Percentiles rank a stretch among this genome's conserved stretches.
Evolutionary conservation across 2,113 vertebrate species (phyloP).

Genomic region (Syrmaticus mikado): DNA sequence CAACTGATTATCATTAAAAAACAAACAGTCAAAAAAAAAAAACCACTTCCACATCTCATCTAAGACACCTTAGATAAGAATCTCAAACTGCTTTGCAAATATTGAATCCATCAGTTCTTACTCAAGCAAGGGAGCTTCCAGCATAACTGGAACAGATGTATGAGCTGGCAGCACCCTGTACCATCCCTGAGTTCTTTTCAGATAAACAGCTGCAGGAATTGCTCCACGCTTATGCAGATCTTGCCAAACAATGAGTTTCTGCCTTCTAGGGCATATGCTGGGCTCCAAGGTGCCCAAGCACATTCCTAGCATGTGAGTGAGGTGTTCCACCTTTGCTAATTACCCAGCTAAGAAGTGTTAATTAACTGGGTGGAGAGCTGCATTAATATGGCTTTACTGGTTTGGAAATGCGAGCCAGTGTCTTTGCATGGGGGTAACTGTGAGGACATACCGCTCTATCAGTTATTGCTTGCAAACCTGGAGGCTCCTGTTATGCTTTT

Average conservation of each 20-base stretch:
- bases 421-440: not conserved
- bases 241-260: constrained; percentile 7
- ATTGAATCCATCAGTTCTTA: not conserved
- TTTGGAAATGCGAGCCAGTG: not conserved
- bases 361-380: constrained; percentile 37
- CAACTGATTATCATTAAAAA: not conserved
- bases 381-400: not conserved
- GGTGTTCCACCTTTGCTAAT: constrained; percentile 47
- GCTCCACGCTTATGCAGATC: not conserved
- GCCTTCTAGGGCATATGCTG: constrained; percentile 37
- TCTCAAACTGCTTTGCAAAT: not conserved
- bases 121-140: not conserved
- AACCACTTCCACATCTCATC: not conserved
- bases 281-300: not conserved
- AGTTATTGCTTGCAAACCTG: not conserved
- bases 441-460: not conserved
- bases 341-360: constrained; percentile 1
- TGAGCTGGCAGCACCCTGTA: not conserved
- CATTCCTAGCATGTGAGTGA: constrained; percentile 43
- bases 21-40: not conserved
- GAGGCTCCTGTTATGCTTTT: not conserved
- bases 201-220: not conserved
- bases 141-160: not conserved
- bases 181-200: not conserved
- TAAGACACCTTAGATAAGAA: not conserved